Conservation (phyloP, 2,888 invertebrate genomes). For the Penaeus monodon region DNA sequence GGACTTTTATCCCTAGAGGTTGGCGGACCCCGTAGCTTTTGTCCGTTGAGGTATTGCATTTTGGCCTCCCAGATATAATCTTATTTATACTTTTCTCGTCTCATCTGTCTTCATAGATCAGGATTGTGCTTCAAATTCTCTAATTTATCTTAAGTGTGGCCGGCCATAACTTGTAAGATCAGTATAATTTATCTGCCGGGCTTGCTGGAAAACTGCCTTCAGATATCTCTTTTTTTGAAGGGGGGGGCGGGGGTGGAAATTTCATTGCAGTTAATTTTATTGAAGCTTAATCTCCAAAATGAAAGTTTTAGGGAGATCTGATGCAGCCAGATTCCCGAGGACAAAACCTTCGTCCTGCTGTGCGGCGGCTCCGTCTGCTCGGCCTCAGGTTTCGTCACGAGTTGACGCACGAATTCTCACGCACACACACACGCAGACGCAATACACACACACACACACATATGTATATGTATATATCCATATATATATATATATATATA, state of each 20-base stretch:
- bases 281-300: conserved; percentile 21
- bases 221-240: background rate
- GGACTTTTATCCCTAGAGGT: conserved; percentile 24
- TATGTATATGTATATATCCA: too few relatives aligned
- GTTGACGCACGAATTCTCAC: too few relatives aligned
- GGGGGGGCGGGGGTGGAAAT: conserved; percentile 1
- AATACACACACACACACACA: too few relatives aligned
- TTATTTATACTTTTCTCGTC: conserved; percentile 61
- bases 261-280: conserved; percentile 26
- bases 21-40: conserved; percentile 27
- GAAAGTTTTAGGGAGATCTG: background rate
- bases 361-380: too few relatives aligned
- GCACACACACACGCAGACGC: too few relatives aligned
- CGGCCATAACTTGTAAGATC: conserved; percentile 63
- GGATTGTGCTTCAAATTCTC: conserved; percentile 60
- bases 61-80: conserved; percentile 58
- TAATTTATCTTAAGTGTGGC: conserved; percentile 63
- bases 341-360: too few relatives aligned
- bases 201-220: conserved; percentile 38
- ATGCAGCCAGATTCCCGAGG: too few relatives aligned
- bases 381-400: too few relatives aligned
- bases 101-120: conserved; percentile 63
- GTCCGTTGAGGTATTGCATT: conserved; percentile 44
- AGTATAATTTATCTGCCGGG: conserved; percentile 59
- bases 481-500: too few relatives aligned